Conservation (phyloP, 2,113 vertebrate species). For the Sturnira hondurensis region DNA sequence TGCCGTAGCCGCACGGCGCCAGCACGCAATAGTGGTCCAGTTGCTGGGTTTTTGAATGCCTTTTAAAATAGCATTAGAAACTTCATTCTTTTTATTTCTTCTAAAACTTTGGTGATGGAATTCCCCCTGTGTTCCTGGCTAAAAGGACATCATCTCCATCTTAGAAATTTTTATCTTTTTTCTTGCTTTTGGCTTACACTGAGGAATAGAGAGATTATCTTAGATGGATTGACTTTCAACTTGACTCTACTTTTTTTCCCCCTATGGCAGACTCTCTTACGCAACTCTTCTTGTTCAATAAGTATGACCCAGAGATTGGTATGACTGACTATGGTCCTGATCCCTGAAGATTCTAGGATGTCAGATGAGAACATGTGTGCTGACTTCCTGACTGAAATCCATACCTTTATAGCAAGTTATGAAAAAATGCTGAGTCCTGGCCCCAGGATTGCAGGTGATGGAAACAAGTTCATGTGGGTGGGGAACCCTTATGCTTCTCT, state of each 20-base stretch:
- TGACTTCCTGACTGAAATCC: not conserved
- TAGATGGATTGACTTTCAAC: not conserved
- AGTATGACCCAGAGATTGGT: not conserved
- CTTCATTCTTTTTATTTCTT: not conserved
- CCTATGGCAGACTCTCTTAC: not conserved
- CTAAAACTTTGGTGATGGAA: not conserved
- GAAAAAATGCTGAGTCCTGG: not conserved
- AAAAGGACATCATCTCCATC: not conserved
- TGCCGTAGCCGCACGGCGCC: accelerated
- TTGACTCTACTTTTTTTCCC: not conserved
- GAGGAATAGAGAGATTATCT: not conserved
- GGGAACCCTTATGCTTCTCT: accelerated
- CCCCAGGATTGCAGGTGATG: accelerated
- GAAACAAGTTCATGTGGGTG: accelerated
- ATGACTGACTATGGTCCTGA: not conserved
- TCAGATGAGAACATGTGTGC: not conserved
- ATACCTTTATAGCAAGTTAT: not conserved
- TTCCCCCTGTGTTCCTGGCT: not conserved
- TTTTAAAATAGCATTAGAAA: not conserved
- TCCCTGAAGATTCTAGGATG: not conserved
- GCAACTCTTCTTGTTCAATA: not conserved
- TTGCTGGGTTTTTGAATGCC: not conserved
- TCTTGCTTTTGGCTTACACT: not conserved
- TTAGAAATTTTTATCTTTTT: not conserved
- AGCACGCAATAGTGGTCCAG: not conserved